Conservation (phyloP, 2,113 vertebrate genomes). For the Lampris megalopsis region DNA sequence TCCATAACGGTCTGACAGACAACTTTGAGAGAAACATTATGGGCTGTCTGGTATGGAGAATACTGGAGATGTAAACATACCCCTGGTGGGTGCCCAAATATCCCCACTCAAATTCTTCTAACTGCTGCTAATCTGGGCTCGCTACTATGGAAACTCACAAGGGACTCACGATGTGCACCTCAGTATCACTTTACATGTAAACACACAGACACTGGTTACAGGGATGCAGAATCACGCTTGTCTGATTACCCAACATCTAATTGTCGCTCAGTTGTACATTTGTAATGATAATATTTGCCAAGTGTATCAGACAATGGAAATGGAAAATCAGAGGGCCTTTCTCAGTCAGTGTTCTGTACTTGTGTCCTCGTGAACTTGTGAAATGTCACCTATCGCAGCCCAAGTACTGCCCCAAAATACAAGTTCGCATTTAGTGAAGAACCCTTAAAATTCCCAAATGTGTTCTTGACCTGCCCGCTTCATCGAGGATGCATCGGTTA, state of each 20-base stretch:
- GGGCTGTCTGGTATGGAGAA: conserved; percentile 54
- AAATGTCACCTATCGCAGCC: too few species aligned
- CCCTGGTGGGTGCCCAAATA: conserved; percentile 52
- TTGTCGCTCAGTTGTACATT: conserved; percentile 26
- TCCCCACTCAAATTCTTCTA: conserved; percentile 66
- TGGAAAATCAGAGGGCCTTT: not conserved
- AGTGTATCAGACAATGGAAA: conserved; percentile 12
- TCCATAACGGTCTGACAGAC: conserved; percentile 53
- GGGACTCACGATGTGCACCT: conserved; percentile 53
- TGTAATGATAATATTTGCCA: conserved; percentile 2
- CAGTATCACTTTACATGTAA: conserved; percentile 74
- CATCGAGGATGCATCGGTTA: too few species aligned
- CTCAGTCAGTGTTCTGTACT: too few species aligned
- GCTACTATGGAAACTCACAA: conserved; percentile 63
- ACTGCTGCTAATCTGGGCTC: conserved; percentile 76
- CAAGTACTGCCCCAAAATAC: too few species aligned
- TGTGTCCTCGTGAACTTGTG: too few species aligned
- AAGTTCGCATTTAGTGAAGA: too few species aligned
- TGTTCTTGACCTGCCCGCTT: too few species aligned
- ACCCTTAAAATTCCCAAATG: too few species aligned
- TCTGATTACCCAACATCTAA: conserved; percentile 26
- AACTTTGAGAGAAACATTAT: conserved; percentile 51
- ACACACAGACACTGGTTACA: conserved; percentile 57
- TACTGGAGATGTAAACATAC: conserved; percentile 66
- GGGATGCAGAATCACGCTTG: conserved; percentile 39